phyloP scores from a whole-genome alignment of 2,888 invertebrate species.

The Mythimna ferrago region DNA sequence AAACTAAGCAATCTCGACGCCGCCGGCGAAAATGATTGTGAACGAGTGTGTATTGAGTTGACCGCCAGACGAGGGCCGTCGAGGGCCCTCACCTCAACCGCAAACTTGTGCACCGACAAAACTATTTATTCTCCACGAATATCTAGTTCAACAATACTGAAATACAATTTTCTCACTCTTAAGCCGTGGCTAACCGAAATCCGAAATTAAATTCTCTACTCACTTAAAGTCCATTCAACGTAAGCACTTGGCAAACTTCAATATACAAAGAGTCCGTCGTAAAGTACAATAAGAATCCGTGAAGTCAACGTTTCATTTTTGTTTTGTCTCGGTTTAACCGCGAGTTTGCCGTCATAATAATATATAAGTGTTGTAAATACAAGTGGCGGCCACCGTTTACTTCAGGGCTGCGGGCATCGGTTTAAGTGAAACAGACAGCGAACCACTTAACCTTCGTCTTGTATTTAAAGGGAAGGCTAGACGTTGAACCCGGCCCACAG shows the following conservation, averaged over 20 bases:
- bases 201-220: conserved; percentile 59
- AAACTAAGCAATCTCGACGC: conserved; percentile 85
- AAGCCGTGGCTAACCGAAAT: conserved; percentile 42
- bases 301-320: conserved; percentile 69
- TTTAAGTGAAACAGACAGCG: conserved; percentile 87
- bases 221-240: conserved; percentile 63
- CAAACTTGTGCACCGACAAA: conserved; percentile 74
- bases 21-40: conserved; percentile 82
- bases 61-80: conserved; percentile 78
- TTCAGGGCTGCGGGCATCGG: conserved; percentile 77
- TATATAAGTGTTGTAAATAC: conserved; percentile 79
- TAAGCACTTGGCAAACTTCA: conserved; percentile 63
- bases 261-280: conserved; percentile 64
- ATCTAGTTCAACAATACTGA: conserved; percentile 64
- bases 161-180: conserved; percentile 62
- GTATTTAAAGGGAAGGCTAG: conserved; percentile 83
- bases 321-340: conserved; percentile 74
- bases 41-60: conserved; percentile 84
- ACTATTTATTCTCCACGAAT: conserved; percentile 72
- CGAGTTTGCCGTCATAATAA: conserved; percentile 76
- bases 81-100: conserved; percentile 77
- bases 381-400: conserved; percentile 78
- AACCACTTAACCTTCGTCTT: conserved; percentile 87
- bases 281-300: conserved; percentile 70
- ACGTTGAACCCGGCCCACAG: conserved; percentile 76